Evolutionary conservation across 2,888 invertebrate genomes (phyloP), one percentile per base, ranked within the genome.

Genomic region (Eupithecia inturbata): DNA sequence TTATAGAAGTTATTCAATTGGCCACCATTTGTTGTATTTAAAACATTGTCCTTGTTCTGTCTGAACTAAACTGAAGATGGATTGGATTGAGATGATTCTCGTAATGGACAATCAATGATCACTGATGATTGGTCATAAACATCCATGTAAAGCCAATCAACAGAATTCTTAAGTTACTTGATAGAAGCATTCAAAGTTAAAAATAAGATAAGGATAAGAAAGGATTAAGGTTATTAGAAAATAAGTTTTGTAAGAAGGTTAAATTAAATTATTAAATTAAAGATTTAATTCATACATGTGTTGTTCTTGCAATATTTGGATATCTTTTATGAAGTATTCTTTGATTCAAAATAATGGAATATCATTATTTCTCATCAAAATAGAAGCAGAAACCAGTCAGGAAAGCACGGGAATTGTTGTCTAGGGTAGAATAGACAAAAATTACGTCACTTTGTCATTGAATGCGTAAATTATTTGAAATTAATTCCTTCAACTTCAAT

Each of bases 1-100:
- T 92, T 94, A 93, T 94, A 93, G 91, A 84, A 83, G 60, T 77
- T 75, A 71, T 79, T 77, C 57, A 79, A n/a, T n/a, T n/a, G n/a
- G n/a, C n/a, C n/a, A n/a, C n/a, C n/a, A n/a, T n/a, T n/a, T n/a
- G n/a, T n/a, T n/a, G 75, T 80, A 77, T 81, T 36, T 60, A 39
- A 22, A 39, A 45, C 12, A 28, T 60, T 16, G 26, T 57, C 26
- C n/a, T 53, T 53, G 10, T 53, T 26, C 19, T 53, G 22, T 4
- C 16, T 28, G n/a, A 57, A n/a, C 28, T 60, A 3, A 53, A 22
- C 49, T 53, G 22, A 45, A 53, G 49, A 49, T 22, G n/a, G 22
- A 53, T 53, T 22, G n/a, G 22, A 53, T 53, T 22, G 9, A 53
- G 22, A 53, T 53, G n/a, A 22, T 53, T 22, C 22, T 22, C 22